Evolutionary conservation across 2,888 invertebrate genomes (phyloP), one percentile per base, ranked within the genome.

Genomic region (Eupsilia transversa): DNA sequence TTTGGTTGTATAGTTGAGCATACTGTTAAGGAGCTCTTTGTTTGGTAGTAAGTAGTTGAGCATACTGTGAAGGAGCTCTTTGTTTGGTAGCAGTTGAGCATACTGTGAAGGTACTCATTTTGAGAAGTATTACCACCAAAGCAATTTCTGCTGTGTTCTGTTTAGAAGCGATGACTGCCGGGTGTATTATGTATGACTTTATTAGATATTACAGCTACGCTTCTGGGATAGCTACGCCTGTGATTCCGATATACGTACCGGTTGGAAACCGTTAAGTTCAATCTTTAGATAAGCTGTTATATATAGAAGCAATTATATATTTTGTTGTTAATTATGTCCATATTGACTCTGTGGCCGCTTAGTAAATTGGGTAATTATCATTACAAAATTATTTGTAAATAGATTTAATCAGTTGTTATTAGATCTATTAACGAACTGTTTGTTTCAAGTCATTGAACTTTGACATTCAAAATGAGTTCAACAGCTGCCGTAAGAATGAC

Each of bases 381-480:
- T 4, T 46, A 49, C 6, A 33, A 30, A 35, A 12, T 41, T 60
- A 43, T 72, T 63, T n/a, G 38, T 38, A 30, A 46, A n/a, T n/a
- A 30, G 1, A 46, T 17, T 43, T 63, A 1, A 61, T 49, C 17
- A n/a, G 7, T 56, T 20, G 5, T 30, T 52, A 14, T 30, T 46
- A n/a, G n/a, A 17, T 73, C 27, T 63, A 4, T 38, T 17, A 64
- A 49, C 49, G n/a, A 57, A 56, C 14, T 10, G 6, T 60, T 33
- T 69, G 7, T 70, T 59, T 27, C 4, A 14, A 33, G 49, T 72
- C 27, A 30, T 61, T 56, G 17, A 27, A 33, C 33, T 65, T 64
- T 74, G 59, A 35, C 41, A 57, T 74, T 49, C 12, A 23, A 52
- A 65, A 64, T 5, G 4, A 17, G 23, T 35, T 46, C 23, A 74